Evolutionary conservation across 2,113 vertebrate species (phyloP).

Genomic region (Parotia lawesii): DNA sequence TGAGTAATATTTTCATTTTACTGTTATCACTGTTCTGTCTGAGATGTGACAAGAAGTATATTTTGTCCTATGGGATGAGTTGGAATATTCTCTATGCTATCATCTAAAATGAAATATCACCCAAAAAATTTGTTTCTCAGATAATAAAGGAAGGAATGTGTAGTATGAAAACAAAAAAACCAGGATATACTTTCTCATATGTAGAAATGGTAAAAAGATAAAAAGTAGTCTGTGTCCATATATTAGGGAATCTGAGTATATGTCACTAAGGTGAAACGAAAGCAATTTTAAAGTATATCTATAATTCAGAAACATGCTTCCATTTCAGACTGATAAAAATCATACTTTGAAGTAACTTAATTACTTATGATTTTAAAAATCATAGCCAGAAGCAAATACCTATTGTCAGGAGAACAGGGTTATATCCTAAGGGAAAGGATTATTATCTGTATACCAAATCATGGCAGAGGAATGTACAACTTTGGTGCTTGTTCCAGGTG

Average conservation of each 20-base stretch:
- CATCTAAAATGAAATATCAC: neutral
- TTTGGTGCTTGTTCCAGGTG: neutral
- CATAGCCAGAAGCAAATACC: conserved; percentile 13
- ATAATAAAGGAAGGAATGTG: neutral
- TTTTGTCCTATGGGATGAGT: neutral
- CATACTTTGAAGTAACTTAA: conserved; percentile 12
- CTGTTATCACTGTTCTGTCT: neutral
- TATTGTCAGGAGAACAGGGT: neutral
- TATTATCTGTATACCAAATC: neutral
- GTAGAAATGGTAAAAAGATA: neutral
- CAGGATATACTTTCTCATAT: neutral
- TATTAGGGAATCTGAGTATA: neutral
- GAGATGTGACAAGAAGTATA: neutral
- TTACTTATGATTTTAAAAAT: neutral
- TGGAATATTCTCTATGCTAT: neutral
- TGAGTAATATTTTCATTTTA: conserved; percentile 19
- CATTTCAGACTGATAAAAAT: conserved; percentile 22
- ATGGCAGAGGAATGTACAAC: neutral
- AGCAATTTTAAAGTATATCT: neutral
- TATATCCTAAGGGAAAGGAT: conserved; percentile 3
- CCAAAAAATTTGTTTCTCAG: neutral
- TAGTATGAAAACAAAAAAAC: neutral
- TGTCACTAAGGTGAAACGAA: neutral
- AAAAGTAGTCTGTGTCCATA: neutral
- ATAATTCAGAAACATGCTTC: neutral